phyloP scores from a whole-genome alignment of 2,888 invertebrate species.

The Ypsolopha scabrella region DNA sequence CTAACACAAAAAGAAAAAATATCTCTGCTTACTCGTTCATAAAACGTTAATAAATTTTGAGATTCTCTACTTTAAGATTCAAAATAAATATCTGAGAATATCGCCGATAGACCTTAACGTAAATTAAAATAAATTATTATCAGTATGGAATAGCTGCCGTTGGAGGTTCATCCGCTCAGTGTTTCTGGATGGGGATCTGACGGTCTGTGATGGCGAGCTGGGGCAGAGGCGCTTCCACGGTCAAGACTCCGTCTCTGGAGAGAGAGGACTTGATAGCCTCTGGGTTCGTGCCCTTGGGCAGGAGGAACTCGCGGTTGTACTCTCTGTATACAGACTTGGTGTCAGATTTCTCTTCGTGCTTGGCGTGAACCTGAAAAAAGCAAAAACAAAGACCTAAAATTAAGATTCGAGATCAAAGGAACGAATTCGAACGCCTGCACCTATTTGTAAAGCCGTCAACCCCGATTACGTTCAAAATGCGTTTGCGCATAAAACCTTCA shows the following conservation, averaged over 20 bases:
- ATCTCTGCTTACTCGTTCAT: neutral
- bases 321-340: conserved; percentile 97
- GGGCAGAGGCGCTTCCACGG: conserved; percentile 96
- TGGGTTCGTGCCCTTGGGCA: conserved; percentile 97
- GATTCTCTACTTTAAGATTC: conserved; percentile 57
- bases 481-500: conserved; percentile 25
- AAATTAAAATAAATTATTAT: conserved; percentile 56
- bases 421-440: no score
- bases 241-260: conserved; percentile 95
- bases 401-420: no score
- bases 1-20: conserved; percentile 1
- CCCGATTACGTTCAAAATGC: conserved; percentile 24
- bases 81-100: conserved; percentile 50
- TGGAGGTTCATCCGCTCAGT: conserved; percentile 38
- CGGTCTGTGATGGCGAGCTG: conserved; percentile 84
- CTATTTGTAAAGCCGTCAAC: conserved; percentile 22
- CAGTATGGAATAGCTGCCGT: conserved; percentile 63
- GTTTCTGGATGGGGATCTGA: conserved; percentile 83
- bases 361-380: conserved; percentile 89
- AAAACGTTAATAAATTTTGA: conserved; percentile 30
- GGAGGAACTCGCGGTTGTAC: conserved; percentile 96
- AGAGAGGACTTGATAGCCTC: conserved; percentile 96
- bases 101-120: conserved; percentile 52
- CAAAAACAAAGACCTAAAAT: neutral
- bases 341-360: conserved; percentile 98